Evolutionary conservation across 53 echinoderm and acorn worm species (phyloP), one percentile per base, ranked within the genome.

Genomic region (Hippasteria phrygiana): DNA sequence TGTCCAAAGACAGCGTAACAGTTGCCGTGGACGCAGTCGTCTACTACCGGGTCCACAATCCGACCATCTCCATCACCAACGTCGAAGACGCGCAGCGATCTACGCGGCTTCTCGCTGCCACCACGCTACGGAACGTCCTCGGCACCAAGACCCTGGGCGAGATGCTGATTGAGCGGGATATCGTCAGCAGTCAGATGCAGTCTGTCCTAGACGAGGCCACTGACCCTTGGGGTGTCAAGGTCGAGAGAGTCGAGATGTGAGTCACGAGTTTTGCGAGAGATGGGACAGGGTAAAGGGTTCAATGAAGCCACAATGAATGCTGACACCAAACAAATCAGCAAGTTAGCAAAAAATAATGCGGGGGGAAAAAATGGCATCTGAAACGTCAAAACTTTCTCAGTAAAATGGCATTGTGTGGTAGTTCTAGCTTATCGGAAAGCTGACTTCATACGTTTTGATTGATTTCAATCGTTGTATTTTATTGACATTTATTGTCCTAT

Each of bases 201-300:
- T 90, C 93, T 13, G 91, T 89, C 2, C 92, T 96, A 31, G 99
- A 98, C 43, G 99, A 98, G 63, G 99, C 99, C 38, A 98, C 99
- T 20, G 99, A 98, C 66, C 99, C 99, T 1, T 98, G 99, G 99
- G 99, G 99, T 31, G 94, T 98, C 29, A 96, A 95, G 67, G 99
- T 98, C 34, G 99, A 98, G 74, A 56, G 99, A 80, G 99, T 98
- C 45, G 99, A 98, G 75, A 98, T 98, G 99, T 98, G 93, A 98
- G 99, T 95, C 40, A 2, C 11, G 35, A 67, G 64, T 63, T 20
- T 59, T 24, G 5, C 3, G 59, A 59, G 59, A 24, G 11, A 45
- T 45, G 5, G 11, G 46, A 45, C 46, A 45, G 46, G 46, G 46
- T 45, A 11, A 45, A 11, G 46, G 11, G 46, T 7, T 45, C 6